phyloP scores from a whole-genome alignment of 2,888 invertebrate genomes.

The Keiferia lycopersicella region DNA sequence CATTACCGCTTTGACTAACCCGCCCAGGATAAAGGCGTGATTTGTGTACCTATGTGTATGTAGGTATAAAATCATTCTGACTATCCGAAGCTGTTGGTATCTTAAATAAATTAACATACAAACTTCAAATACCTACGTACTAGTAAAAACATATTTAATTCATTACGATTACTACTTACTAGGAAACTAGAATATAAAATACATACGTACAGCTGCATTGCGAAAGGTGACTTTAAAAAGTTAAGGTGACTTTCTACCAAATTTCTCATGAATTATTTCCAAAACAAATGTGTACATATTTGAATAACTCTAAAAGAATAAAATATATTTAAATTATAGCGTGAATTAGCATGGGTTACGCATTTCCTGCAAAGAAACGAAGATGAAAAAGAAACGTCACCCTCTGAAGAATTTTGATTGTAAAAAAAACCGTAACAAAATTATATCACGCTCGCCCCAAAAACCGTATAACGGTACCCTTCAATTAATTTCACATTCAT shows the following conservation, averaged over 20 bases:
- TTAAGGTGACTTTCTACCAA: constrained; percentile 16
- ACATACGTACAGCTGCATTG: background rate
- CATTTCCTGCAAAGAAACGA: constrained; percentile 30
- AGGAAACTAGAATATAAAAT: constrained; percentile 6
- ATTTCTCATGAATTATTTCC: constrained; percentile 17
- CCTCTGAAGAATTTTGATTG: constrained; percentile 33
- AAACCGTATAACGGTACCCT: constrained; percentile 63
- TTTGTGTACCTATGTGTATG: too few relatives aligned
- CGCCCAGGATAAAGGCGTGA: too few relatives aligned
- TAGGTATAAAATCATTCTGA: too few relatives aligned
- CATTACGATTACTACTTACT: background rate
- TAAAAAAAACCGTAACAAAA: constrained; percentile 50
- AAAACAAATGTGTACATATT: too few relatives aligned
- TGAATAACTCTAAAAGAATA: too few relatives aligned
- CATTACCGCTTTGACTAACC: too few relatives aligned
- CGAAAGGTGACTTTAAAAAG: constrained; percentile 4
- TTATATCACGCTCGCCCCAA: constrained; percentile 55
- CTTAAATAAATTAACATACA: background rate
- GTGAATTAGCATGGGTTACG: constrained; percentile 19
- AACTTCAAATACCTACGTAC: background rate
- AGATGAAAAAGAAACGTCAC: constrained; percentile 30
- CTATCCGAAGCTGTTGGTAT: background rate
- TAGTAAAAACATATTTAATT: background rate
- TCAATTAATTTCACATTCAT: constrained; percentile 76
- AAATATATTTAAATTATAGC: constrained; percentile 17